Percentiles rank a stretch among this genome's conserved stretches.
phyloP scores from a whole-genome alignment of 1,140 invertebrate species.

The Aphidius gifuensis region DNA sequence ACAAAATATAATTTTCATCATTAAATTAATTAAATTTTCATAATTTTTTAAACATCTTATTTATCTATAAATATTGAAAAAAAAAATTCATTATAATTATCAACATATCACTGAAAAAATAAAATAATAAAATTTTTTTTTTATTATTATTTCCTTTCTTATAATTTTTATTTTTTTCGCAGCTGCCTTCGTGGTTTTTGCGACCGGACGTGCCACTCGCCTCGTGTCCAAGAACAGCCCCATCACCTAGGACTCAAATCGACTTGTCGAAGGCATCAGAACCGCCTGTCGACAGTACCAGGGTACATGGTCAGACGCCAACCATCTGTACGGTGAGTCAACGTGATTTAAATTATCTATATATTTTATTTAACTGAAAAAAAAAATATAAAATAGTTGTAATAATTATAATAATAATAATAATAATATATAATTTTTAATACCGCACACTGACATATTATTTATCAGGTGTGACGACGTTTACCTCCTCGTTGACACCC shows the following conservation, averaged over 20 bases:
- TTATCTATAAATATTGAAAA: too few species aligned
- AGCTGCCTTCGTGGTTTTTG: constrained; percentile 49
- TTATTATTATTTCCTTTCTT: constrained; percentile 5
- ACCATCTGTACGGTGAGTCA: constrained; percentile 50
- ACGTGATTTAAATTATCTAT: constrained; percentile 2
- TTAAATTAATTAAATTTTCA: too few species aligned
- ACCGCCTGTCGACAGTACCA: constrained; percentile 31
- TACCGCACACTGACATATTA: too few species aligned
- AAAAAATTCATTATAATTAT: too few species aligned
- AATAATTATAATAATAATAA: too few species aligned
- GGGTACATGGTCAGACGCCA: constrained; percentile 49
- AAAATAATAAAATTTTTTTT: neutral
- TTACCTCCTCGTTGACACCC: too few species aligned
- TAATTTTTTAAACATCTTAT: too few species aligned
- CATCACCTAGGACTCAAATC: constrained; percentile 34
- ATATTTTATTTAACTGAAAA: constrained; percentile 7
- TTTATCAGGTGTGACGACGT: too few species aligned
- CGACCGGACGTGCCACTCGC: constrained; percentile 40
- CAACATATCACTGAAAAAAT: too few species aligned
- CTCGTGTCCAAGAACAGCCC: constrained; percentile 27
- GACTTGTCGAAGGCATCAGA: constrained; percentile 37
- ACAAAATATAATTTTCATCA: too few species aligned
- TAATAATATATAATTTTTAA: neutral
- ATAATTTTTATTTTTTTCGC: constrained; percentile 29
- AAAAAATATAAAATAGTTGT: constrained; percentile 7